Base-by-base conservation (phyloP, 30 jellyfish, hydroid and myxozoan species). In the Sanderia malayensis region DNA sequence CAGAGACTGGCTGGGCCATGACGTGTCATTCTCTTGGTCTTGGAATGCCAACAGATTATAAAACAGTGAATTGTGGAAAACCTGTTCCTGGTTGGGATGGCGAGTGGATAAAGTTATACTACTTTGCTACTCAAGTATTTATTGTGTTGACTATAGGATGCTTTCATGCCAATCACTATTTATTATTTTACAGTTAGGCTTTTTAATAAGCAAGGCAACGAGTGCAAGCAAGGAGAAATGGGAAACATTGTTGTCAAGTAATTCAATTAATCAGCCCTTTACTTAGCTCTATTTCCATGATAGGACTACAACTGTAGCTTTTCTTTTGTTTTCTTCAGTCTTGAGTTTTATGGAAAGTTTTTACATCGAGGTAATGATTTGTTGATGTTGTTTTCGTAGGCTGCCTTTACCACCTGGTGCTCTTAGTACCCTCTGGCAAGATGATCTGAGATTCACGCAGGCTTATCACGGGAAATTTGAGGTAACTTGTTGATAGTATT, bases 81-180 rank as follows among this genome's bases (percentile, higher is more conserved):
- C 98, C 98, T 2, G 60, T 82, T 21, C 98, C 98, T 31, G 98
- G 98, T 9, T 92, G 96, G 96, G 67, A 92, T 60, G 96, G 98
- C 84, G 80, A 33, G 83, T 17, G 15, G 22, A 55, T 20, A n/a
- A n/a, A n/a, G n/a, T n/a, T n/a, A n/a, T n/a, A n/a, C n/a, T n/a
- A n/a, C n/a, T n/a, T n/a, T n/a, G n/a, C n/a, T n/a, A n/a, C n/a
- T n/a, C n/a, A n/a, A n/a, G n/a, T n/a, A n/a, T n/a, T n/a, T n/a
- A n/a, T n/a, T n/a, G n/a, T n/a, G n/a, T n/a, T n/a, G n/a, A n/a
- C n/a, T n/a, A n/a, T n/a, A n/a, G n/a, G n/a, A n/a, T n/a, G n/a
- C n/a, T n/a, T n/a, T n/a, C n/a, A n/a, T n/a, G n/a, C n/a, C n/a
- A n/a, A n/a, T 20, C 2, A 0, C 9, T 26, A 37, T n/a, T 10